A percentile compares a stretch with the other conserved stretches of the same genome.
phyloP scores from a whole-genome alignment of 2,113 vertebrate species.

The Hyperoodon ampullatus region DNA sequence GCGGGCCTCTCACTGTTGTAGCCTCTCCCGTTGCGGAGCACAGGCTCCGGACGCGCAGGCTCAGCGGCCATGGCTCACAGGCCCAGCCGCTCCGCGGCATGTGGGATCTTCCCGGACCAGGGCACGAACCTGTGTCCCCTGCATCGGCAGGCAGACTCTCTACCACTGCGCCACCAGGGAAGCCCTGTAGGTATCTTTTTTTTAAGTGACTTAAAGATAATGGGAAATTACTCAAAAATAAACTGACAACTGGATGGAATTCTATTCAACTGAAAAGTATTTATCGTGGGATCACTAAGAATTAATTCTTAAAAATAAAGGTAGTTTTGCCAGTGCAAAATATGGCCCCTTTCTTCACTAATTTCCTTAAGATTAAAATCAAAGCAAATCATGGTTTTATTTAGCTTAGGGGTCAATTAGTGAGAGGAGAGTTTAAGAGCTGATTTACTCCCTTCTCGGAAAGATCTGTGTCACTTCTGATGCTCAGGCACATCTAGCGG shows the following conservation, averaged over 20 bases:
- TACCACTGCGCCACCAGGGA: too few species aligned
- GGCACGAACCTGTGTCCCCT: too few species aligned
- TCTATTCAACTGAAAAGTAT: not conserved
- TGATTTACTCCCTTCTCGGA: not conserved
- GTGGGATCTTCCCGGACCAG: too few species aligned
- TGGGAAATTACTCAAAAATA: not conserved
- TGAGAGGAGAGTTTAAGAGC: not conserved
- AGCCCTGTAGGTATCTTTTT: not conserved
- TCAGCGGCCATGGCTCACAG: too few species aligned
- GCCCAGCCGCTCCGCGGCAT: too few species aligned
- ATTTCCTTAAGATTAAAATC: constrained; percentile 20
- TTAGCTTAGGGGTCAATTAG: not conserved
- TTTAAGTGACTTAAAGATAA: not conserved
- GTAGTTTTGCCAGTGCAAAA: not conserved
- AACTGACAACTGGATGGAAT: constrained; percentile 27
- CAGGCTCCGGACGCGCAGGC: too few species aligned
- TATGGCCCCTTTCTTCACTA: not conserved
- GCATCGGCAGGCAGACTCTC: too few species aligned
- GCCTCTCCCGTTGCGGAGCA: too few species aligned
- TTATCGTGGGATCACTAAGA: not conserved
- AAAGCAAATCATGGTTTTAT: not conserved
- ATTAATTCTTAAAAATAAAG: not conserved
- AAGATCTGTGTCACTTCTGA: not conserved
- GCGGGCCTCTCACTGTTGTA: too few species aligned
- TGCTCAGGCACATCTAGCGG: not conserved